phyloP scores from a whole-genome alignment of 2,888 invertebrate species.

The Eretmocerus hayati region DNA sequence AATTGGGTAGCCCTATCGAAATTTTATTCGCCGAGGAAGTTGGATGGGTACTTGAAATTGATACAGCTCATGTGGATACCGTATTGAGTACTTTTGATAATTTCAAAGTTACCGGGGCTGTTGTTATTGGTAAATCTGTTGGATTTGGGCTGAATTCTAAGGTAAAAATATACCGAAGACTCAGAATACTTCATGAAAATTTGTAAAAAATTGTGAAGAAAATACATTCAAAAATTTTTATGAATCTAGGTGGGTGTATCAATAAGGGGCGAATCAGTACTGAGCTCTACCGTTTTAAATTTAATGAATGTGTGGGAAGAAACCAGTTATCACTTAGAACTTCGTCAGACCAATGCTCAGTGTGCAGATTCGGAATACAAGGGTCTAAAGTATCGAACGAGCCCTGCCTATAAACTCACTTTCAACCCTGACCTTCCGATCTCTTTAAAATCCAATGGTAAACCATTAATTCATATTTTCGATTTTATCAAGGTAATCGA shows the following conservation, averaged over 20 bases:
- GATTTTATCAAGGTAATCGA: background rate
- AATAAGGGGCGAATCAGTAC: conserved; percentile 54
- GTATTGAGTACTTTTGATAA: conserved; percentile 58
- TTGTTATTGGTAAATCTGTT: conserved; percentile 60
- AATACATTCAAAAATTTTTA: background rate
- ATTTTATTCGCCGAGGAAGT: conserved; percentile 79
- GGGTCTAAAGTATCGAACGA: conserved; percentile 60
- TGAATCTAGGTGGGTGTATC: conserved; percentile 48
- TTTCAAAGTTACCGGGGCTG: conserved; percentile 58
- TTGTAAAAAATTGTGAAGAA: too few relatives aligned
- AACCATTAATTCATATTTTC: background rate
- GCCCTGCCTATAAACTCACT: conserved; percentile 65
- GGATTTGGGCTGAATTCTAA: conserved; percentile 63
- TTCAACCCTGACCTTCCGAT: conserved; percentile 60
- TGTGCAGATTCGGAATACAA: conserved; percentile 76
- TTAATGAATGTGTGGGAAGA: conserved; percentile 89
- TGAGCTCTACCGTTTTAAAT: conserved; percentile 59
- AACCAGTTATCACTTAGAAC: conserved; percentile 85
- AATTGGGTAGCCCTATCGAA: conserved; percentile 54
- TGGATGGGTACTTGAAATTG: conserved; percentile 76
- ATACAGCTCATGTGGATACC: conserved; percentile 50
- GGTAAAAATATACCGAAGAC: conserved; percentile 38
- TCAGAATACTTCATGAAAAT: background rate
- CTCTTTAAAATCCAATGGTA: conserved; percentile 34
- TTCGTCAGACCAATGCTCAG: conserved; percentile 70